Percentiles rank a stretch among this genome's conserved stretches.
Conservation (phyloP, 2,113 vertebrate species). For the Pituophis catenifer region DNA sequence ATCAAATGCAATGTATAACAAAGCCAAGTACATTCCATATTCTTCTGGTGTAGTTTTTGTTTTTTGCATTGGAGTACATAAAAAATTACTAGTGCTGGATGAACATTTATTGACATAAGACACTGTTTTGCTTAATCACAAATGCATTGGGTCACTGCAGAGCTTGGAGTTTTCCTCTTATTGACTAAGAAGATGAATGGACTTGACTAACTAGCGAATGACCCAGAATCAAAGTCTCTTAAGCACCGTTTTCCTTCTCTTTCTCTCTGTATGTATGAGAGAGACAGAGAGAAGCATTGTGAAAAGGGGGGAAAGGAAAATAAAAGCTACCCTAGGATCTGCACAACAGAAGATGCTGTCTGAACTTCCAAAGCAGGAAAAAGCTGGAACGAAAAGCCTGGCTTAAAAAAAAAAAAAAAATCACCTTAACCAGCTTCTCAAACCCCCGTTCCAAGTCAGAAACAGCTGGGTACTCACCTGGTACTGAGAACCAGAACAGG, state of each 20-base stretch:
- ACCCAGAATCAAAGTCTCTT: not conserved
- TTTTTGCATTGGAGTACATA: not conserved
- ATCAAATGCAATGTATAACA: not conserved
- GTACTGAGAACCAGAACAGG: conserved; percentile 63
- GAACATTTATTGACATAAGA: not conserved
- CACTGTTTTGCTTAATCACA: conserved; percentile 23
- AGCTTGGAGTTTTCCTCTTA: conserved; percentile 4
- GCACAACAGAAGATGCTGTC: not conserved
- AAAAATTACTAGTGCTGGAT: not conserved
- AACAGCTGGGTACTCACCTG: conserved; percentile 67
- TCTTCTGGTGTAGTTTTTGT: not conserved
- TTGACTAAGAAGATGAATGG: not conserved
- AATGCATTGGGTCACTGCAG: not conserved
- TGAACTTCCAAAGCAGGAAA: conserved; percentile 39
- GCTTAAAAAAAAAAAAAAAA: not conserved
- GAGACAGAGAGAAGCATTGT: not conserved
- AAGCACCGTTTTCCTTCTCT: not conserved
- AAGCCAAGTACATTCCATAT: fast-evolving
- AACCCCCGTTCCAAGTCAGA: conserved; percentile 3
- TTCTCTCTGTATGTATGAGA: not conserved
- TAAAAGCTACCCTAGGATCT: not conserved
- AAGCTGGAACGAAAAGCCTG: not conserved
- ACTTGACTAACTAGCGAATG: not conserved
- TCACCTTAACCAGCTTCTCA: not conserved
- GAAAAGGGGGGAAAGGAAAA: not conserved